Evolutionary conservation across 2,797 vertebrate genomes (phyloP), one percentile per base, ranked within the genome.

Genomic region (Atherinosoma microstoma): DNA sequence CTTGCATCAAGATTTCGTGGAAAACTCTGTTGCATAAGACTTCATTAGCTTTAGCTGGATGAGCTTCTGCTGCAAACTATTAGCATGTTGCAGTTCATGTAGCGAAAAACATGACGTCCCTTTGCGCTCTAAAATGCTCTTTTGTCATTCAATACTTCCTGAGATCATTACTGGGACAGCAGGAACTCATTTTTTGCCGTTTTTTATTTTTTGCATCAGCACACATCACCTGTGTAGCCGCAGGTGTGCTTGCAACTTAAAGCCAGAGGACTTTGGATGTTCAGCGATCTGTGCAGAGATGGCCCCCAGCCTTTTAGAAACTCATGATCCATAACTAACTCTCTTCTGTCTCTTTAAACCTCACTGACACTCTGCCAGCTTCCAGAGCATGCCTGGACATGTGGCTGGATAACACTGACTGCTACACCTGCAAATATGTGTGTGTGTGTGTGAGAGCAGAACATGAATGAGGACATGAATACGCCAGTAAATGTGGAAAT

Each of bases 371-470:
- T 10, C 62, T 15, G 11, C 51, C 47, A 45, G 5, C 57, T 47
- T 62, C 29, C 0, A 56, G 65, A 58, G 78, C 88, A 85, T 51
- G 87, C 22, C 84, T 7, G 60, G 70, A 45, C 88, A 84, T 72
- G 83, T 86, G 42, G 22, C n/a, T 10, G 49, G 34, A n/a, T 22
- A 11, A 32, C 69, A 65, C 32, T 13, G 58, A 2, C 56, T 64
- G 40, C 60, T 78, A 3, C 51, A 63, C 58, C 18, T 67, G 47
- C 9, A 0, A 22, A 15, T 59, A 58, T 70, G 60, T 58, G 24
- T 54, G 34, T 70, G 60, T 58, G 24, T 54, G 34, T 40, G 38
- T 42, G 38, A 20, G 42, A 47, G 18, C 42, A 45, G 40, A 40
- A 40, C 11, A 15, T 12, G 3, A 40, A 42, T 32, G 30, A 32